Base-by-base conservation (phyloP, 35 echinoderm and acorn worm species). In the Chiridota heheva region DNA sequence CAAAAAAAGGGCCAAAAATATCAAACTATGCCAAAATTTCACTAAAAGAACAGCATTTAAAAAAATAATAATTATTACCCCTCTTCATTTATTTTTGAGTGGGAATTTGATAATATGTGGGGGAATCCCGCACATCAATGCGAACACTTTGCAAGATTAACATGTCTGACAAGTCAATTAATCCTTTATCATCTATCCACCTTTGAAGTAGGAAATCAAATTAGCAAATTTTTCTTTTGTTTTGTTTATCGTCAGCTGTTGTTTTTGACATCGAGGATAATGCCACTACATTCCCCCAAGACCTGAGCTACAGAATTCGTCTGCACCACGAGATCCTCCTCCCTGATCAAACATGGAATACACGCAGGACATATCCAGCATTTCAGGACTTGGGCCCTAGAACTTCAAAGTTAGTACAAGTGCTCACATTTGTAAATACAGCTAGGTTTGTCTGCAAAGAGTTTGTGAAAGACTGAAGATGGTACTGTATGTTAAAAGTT, bases 241-340 rank as follows among this genome's bases (percentile, higher is more conserved):
- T 30, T 60, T 40, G 7, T 29, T 27, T 57, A n/a, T 27, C 48
- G 2, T 2, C 72, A 98, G 95, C 84, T 18, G 77, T 98, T 35
- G 69, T 87, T 22, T 98, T 98, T 69, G 79, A 85, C 42, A 61
- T 98, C 18, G 78, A 67, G 13, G 37, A 32, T 10, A 58, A 48
- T 81, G 85, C 80, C 3, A 98, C 80, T 13, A 44, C 69, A 65
- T 69, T 91, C 7, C 89, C 95, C 2, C 16, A 0, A 20, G 28
- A 87, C 6, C 42, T 90, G 25, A 88, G 64, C 2, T 98, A 98
- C 76, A 66, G 77, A 24, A 98, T 98, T n/a, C 84, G 95, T 31
- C 60, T 98, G 7, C 84, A 90, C 13, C 95, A 98, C 60, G 86
- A 81, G 39, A 55, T 88, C 18, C 40, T 71, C 0, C 22, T 13